phyloP scores from a whole-genome alignment of 2,113 vertebrate species.

The Rafetus swinhoei region DNA sequence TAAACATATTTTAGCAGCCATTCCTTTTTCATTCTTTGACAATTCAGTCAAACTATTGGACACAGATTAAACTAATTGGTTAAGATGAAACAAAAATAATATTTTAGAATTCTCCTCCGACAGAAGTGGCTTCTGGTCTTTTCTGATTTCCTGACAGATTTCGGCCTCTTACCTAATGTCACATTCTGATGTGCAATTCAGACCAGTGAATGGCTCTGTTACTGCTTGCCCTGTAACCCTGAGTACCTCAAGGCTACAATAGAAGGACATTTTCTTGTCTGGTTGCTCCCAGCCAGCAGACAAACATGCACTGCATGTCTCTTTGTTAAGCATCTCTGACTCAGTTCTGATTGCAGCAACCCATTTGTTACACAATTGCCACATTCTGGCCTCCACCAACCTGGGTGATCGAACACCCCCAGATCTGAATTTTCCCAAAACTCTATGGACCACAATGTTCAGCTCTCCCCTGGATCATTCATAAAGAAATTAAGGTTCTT shows the following conservation, averaged over 20 bases:
- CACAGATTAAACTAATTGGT: constrained; percentile 3
- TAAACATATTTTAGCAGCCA: neutral
- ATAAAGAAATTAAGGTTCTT: no score
- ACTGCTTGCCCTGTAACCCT: neutral
- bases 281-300: neutral
- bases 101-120: neutral
- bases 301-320: neutral
- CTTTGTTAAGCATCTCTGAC: neutral
- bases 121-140: neutral
- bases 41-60: neutral
- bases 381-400: neutral
- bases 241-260: neutral
- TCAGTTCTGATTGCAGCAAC: neutral
- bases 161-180: neutral
- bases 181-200: neutral
- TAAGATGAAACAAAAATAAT: neutral
- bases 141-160: neutral
- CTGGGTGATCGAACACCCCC: no score
- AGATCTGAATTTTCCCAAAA: no score
- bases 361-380: neutral
- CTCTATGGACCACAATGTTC: no score
- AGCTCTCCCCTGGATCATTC: no score
- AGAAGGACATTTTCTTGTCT: neutral
- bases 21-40: neutral
- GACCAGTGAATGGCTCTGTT: neutral